These are phyloP conservation scores for Ameiurus melas DNA, from an alignment of 2,113 vertebrate genomes.

Conservation along the genomic window DNA sequence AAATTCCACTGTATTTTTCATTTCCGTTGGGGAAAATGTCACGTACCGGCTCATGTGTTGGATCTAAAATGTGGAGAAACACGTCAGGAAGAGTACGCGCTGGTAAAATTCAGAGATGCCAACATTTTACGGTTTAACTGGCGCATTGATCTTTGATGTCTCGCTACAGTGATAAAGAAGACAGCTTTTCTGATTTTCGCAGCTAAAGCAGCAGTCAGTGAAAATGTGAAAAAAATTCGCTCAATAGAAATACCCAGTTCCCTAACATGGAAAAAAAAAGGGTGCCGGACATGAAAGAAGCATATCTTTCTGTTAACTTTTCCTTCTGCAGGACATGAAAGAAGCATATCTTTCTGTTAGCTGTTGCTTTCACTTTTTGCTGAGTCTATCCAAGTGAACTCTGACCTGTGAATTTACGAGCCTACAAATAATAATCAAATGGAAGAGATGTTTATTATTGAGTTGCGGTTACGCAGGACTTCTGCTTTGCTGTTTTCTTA, in stretches of 20 bases:
- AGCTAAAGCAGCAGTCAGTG: background rate
- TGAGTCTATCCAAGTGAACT: background rate
- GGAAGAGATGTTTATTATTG: background rate
- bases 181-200: background rate
- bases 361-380: background rate
- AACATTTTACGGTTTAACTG: background rate
- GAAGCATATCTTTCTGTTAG: background rate
- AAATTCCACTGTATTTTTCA: constrained; percentile 1
- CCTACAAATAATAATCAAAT: background rate
- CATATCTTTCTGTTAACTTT: background rate
- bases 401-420: background rate
- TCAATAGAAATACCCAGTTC: background rate
- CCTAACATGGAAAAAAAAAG: background rate
- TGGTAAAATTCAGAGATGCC: background rate
- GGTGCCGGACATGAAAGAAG: background rate
- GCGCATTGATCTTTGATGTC: background rate
- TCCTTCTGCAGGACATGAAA: background rate
- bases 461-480: background rate
- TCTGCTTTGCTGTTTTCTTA: background rate
- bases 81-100: background rate
- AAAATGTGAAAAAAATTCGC: background rate
- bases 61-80: background rate
- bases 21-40: background rate
- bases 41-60: background rate
- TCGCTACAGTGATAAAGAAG: background rate